Conservation (phyloP, 2,797 vertebrate species). For the Sebastes itinus region DNA sequence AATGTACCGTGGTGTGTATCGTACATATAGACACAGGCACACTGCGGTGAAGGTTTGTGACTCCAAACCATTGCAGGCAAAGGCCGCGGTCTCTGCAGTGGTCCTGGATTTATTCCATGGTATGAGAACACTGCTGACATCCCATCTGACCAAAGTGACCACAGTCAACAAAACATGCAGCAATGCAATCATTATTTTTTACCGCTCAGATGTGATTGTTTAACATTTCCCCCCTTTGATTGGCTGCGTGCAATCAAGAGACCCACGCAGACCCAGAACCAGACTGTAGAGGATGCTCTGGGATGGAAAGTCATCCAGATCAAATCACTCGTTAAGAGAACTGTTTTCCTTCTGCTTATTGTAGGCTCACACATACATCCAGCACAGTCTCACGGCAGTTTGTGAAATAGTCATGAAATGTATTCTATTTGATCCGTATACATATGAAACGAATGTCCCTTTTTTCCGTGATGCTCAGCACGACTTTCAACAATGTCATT, state of each 20-base stretch:
- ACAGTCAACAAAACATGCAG: slow-evolving; percentile 29
- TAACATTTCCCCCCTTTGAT: not conserved
- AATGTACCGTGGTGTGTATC: not conserved
- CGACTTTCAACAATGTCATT: no score
- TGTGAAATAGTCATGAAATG: fast-evolving
- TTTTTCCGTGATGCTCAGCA: no score
- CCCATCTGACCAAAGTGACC: slow-evolving; percentile 18
- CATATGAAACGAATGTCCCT: no score
- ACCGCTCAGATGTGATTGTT: not conserved
- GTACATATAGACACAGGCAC: not conserved
- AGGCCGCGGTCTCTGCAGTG: slow-evolving; percentile 16
- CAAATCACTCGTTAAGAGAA: not conserved
- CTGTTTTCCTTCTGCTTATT: not conserved
- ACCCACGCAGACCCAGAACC: not conserved
- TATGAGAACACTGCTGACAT: slow-evolving; percentile 7
- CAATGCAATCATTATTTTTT: slow-evolving; percentile 2
- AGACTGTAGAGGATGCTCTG: not conserved
- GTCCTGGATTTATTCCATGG: not conserved
- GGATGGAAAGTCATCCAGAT: not conserved
- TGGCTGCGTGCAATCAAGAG: not conserved
- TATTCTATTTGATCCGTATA: no score
- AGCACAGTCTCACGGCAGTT: no score
- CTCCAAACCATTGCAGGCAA: not conserved
- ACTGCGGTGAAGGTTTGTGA: slow-evolving; percentile 10
- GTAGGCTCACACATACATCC: not conserved